phyloP scores from a whole-genome alignment of 2,113 vertebrate species.

The Caranx melampygus region DNA sequence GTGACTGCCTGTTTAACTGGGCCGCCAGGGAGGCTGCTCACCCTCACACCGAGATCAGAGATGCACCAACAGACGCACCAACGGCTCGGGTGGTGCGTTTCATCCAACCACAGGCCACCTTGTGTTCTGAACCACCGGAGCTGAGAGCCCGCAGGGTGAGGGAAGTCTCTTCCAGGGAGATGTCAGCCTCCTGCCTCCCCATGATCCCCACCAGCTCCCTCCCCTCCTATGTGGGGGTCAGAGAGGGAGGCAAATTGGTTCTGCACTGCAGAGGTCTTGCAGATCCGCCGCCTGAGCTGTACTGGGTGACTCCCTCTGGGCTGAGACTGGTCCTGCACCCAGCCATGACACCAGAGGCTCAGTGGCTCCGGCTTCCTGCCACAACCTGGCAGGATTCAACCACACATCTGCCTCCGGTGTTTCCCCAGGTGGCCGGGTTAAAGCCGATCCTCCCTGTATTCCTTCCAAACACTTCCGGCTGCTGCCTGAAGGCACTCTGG shows the following conservation, averaged over 20 bases:
- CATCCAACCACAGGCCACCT: constrained; percentile 94
- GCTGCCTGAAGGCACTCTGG: constrained; percentile 91
- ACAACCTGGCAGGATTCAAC: constrained; percentile 39
- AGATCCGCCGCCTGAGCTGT: constrained; percentile 92
- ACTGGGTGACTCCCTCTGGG: constrained; percentile 93
- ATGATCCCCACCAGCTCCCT: constrained; percentile 89
- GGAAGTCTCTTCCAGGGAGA: constrained; percentile 92
- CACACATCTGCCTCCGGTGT: constrained; percentile 19
- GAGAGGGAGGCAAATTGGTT: constrained; percentile 77
- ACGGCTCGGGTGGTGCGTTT: constrained; percentile 87
- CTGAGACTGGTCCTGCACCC: constrained; percentile 72
- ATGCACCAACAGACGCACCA: constrained; percentile 55
- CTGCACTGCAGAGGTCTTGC: constrained; percentile 95
- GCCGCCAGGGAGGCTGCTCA: constrained; percentile 83
- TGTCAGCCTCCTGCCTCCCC: constrained; percentile 92
- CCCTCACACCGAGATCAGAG: constrained; percentile 37
- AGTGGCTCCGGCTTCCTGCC: constrained; percentile 19
- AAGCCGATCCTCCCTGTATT: constrained; percentile 33
- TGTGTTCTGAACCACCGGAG: constrained; percentile 94
- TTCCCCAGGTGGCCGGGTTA: neutral
- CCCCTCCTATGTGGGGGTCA: constrained; percentile 84
- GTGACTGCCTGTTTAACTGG: constrained; percentile 97
- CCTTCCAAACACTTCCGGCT: constrained; percentile 80
- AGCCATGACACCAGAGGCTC: constrained; percentile 42
- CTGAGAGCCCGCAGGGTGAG: constrained; percentile 87